phyloP scores from a whole-genome alignment of 2,888 invertebrate genomes.

The Pristionchus mayeri region DNA sequence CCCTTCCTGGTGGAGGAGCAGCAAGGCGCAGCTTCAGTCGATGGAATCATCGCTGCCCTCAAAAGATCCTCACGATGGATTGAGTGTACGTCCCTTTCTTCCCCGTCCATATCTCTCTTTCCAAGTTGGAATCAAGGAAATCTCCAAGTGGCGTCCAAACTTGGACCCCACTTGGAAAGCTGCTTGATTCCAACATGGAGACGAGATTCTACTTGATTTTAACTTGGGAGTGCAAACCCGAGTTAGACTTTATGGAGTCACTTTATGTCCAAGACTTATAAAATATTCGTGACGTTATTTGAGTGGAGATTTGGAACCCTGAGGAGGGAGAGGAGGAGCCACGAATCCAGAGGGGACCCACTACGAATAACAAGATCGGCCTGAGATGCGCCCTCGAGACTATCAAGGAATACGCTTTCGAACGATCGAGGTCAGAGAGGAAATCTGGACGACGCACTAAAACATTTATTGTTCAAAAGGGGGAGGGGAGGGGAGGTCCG shows the following conservation, averaged over 20 bases:
- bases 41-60: slow-evolving; percentile 80
- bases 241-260: no score
- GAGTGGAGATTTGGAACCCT: slow-evolving; percentile 81
- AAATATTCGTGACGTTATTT: slow-evolving; percentile 39
- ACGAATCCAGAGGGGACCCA: slow-evolving; percentile 72
- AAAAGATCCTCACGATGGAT: slow-evolving; percentile 80
- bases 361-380: slow-evolving; percentile 25
- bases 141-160: no score
- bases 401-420: slow-evolving; percentile 79
- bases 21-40: slow-evolving; percentile 80
- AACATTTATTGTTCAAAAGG: no score
- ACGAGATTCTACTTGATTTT: no score
- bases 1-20: slow-evolving; percentile 79
- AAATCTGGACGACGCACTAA: no score
- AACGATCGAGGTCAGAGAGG: slow-evolving; percentile 56
- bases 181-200: no score
- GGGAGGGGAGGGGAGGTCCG: neutral
- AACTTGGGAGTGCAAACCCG: no score
- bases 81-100: slow-evolving; percentile 77
- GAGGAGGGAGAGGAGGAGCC: slow-evolving; percentile 67
- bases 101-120: neutral
- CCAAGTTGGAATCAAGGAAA: no score
- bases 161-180: no score
- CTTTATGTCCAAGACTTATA: no score
- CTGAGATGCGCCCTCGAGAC: slow-evolving; percentile 77